Evolutionary conservation across 2,888 invertebrate species (phyloP).

Genomic region (Cataglyphis livida): DNA sequence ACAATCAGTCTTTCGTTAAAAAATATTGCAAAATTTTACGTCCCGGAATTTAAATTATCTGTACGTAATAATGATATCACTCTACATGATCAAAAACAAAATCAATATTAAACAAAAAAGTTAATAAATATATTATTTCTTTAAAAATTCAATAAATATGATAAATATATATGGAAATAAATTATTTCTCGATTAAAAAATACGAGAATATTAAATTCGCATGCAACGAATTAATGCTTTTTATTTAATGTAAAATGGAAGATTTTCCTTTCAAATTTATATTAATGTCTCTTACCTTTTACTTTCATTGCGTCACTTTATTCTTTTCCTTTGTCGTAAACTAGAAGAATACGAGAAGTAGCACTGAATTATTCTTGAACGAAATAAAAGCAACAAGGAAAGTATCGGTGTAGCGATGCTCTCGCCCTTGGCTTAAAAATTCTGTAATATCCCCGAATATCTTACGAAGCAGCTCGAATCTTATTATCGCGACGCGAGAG

Average conservation of each 20-base stretch:
- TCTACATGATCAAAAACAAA: not conserved
- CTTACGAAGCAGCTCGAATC: conserved; percentile 36
- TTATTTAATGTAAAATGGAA: not conserved
- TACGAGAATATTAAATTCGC: not conserved
- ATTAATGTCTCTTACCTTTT: not conserved
- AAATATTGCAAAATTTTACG: not conserved
- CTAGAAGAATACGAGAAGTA: conserved; percentile 4
- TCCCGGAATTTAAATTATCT: conserved; percentile 7
- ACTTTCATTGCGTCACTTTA: not conserved
- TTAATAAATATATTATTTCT: not conserved
- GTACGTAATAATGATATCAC: not conserved
- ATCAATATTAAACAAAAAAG: not conserved
- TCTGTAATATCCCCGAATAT: conserved; percentile 21
- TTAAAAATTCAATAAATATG: not conserved
- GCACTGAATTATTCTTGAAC: conserved; percentile 12
- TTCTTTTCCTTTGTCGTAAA: not conserved
- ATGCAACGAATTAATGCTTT: not conserved
- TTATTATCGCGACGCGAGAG: conserved; percentile 22
- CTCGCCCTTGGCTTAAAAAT: conserved; percentile 37
- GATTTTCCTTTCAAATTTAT: not conserved
- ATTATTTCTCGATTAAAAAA: not conserved
- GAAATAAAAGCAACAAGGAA: conserved; percentile 22
- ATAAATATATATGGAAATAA: not conserved
- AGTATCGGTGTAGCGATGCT: conserved; percentile 5
- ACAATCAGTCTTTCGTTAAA: not conserved